phyloP scores from a whole-genome alignment of 2,888 invertebrate species.

The Philonicus albiceps region DNA sequence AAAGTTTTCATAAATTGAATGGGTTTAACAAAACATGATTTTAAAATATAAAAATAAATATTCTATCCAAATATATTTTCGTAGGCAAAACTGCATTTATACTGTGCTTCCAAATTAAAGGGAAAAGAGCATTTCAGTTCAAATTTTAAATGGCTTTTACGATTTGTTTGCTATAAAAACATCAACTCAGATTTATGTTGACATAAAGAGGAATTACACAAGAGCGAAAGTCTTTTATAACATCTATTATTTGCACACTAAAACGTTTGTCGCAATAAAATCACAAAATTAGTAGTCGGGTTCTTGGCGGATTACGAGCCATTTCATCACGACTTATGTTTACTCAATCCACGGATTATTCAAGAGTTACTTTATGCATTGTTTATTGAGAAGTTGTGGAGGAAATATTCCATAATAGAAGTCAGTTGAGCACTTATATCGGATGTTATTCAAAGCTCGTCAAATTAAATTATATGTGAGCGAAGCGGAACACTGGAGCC shows the following conservation, averaged over 20 bases:
- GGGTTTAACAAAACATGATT: background rate
- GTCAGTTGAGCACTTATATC: background rate
- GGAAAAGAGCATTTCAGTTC: background rate
- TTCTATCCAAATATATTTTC: no score
- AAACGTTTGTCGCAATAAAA: background rate
- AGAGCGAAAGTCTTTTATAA: background rate
- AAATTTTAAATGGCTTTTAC: background rate
- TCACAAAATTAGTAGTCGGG: background rate
- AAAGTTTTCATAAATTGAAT: background rate
- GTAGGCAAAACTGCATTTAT: background rate
- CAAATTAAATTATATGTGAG: background rate
- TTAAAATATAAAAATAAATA: no score
- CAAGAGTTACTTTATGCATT: background rate
- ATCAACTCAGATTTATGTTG: background rate
- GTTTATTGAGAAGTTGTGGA: background rate
- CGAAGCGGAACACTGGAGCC: background rate
- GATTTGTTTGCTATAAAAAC: background rate
- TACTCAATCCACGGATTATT: background rate
- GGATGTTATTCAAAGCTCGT: background rate
- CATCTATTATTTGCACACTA: background rate
- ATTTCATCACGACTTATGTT: background rate
- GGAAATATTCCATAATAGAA: background rate
- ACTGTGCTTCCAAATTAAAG: background rate
- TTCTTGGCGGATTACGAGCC: background rate
- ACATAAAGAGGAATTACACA: background rate